Evolutionary conservation across 2,797 vertebrate genomes (phyloP).

Genomic region (Peromyscus melanophrys): DNA sequence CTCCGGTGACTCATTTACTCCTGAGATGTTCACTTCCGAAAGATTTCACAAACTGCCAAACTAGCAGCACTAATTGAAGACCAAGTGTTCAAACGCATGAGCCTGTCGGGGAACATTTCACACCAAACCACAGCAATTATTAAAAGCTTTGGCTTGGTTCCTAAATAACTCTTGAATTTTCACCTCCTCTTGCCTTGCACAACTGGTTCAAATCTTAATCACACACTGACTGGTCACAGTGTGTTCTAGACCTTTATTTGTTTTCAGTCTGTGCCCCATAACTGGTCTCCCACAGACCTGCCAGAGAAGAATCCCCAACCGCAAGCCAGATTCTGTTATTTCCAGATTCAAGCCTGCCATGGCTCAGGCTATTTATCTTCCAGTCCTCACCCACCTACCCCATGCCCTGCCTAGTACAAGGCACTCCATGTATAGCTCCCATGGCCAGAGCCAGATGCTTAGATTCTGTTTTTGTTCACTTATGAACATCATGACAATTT

Average conservation of each 20-base stretch:
- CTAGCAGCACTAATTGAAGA: neutral
- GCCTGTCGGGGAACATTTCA: neutral
- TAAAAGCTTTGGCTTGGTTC: neutral
- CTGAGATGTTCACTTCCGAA: neutral
- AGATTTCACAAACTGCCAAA: neutral
- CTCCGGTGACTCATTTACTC: neutral
- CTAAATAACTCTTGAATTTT: neutral
- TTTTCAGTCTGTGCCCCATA: neutral
- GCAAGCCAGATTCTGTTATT: neutral
- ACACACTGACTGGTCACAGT: neutral
- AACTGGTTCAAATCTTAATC: neutral
- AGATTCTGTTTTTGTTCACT: neutral
- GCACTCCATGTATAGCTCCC: neutral
- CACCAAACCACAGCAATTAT: neutral
- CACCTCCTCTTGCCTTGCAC: neutral
- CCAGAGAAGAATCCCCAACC: neutral
- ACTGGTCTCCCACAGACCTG: neutral
- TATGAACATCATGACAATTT: neutral
- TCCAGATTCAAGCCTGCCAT: neutral
- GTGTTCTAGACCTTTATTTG: neutral
- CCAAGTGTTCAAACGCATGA: neutral
- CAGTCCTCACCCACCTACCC: neutral
- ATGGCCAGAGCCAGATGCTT: neutral
- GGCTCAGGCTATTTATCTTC: neutral
- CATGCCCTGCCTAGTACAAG: fast-evolving